Conservation (phyloP, 2,113 vertebrate genomes). For the Esox niger region DNA sequence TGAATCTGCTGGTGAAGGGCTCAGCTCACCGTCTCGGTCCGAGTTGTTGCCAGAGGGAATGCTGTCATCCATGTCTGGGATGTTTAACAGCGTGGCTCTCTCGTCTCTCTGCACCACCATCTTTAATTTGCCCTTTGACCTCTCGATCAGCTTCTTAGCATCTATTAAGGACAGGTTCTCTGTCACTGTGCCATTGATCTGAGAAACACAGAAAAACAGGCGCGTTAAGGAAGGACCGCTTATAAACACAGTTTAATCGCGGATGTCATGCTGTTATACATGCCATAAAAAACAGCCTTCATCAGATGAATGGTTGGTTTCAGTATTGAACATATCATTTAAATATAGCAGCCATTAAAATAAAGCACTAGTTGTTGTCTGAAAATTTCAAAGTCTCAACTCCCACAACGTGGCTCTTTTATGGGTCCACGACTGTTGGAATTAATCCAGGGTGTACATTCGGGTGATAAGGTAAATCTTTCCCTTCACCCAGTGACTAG, state of each 20-base stretch:
- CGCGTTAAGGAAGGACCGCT: not conserved
- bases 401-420: too few relatives aligned
- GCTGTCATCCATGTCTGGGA: slow-evolving; percentile 96
- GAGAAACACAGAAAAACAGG: slow-evolving; percentile 7
- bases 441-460: not conserved
- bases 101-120: slow-evolving; percentile 98
- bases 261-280: not conserved
- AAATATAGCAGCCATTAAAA: too few relatives aligned
- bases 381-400: too few relatives aligned
- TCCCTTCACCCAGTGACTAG: not conserved
- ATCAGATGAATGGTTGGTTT: too few relatives aligned
- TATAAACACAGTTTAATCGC: not conserved
- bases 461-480: not conserved
- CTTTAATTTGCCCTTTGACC: slow-evolving; percentile 98
- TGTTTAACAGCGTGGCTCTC: slow-evolving; percentile 88
- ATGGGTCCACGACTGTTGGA: not conserved
- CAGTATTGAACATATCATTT: too few relatives aligned
- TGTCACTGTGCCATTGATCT: slow-evolving; percentile 99
- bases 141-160: slow-evolving; percentile 97
- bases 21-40: slow-evolving; percentile 89
- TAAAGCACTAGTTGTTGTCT: too few relatives aligned
- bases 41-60: slow-evolving; percentile 95
- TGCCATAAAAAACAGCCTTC: too few relatives aligned
- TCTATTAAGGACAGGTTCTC: slow-evolving; percentile 98
- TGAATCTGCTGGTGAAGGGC: too few relatives aligned